Percentiles rank a stretch among this genome's conserved stretches.
Evolutionary conservation across 2,888 invertebrate species (phyloP).

Genomic region (Cosmia pyralina): DNA sequence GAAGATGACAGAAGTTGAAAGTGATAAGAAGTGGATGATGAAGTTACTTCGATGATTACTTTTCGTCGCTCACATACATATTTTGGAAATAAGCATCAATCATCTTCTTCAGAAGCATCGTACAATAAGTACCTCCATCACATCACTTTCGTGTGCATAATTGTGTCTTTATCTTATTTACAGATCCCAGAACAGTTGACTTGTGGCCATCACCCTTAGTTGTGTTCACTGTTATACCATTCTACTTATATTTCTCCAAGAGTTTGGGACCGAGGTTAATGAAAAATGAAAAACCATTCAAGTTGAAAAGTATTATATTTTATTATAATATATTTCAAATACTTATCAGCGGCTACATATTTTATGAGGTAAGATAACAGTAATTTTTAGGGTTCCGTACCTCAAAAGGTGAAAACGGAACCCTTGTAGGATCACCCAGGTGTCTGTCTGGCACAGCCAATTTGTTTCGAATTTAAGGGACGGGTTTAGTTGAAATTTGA

Average conservation of each 20-base stretch:
- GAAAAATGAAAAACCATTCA: slow-evolving; percentile 91
- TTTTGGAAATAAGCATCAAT: too few species aligned
- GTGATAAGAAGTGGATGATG: too few species aligned
- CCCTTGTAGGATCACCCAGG: too few species aligned
- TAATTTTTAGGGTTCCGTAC: background rate
- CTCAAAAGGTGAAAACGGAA: too few species aligned
- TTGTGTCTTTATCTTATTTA: slow-evolving; percentile 16
- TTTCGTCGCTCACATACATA: too few species aligned
- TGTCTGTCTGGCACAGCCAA: too few species aligned
- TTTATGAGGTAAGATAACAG: slow-evolving; percentile 57
- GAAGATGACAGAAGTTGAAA: too few species aligned
- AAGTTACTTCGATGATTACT: too few species aligned
- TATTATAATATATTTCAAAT: slow-evolving; percentile 94
- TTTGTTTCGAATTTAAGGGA: too few species aligned
- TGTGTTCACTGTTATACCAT: slow-evolving; percentile 34
- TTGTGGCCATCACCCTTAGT: slow-evolving; percentile 50
- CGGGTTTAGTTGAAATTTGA: too few species aligned
- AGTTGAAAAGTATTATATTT: slow-evolving; percentile 92
- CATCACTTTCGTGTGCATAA: background rate
- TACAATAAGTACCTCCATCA: background rate
- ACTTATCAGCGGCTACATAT: slow-evolving; percentile 51
- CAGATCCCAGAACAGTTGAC: slow-evolving; percentile 65
- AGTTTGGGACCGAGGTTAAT: slow-evolving; percentile 79
- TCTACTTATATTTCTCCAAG: slow-evolving; percentile 63
- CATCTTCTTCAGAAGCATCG: background rate